Conservation (phyloP, 2,113 vertebrate genomes). For the Prinia subflava region DNA sequence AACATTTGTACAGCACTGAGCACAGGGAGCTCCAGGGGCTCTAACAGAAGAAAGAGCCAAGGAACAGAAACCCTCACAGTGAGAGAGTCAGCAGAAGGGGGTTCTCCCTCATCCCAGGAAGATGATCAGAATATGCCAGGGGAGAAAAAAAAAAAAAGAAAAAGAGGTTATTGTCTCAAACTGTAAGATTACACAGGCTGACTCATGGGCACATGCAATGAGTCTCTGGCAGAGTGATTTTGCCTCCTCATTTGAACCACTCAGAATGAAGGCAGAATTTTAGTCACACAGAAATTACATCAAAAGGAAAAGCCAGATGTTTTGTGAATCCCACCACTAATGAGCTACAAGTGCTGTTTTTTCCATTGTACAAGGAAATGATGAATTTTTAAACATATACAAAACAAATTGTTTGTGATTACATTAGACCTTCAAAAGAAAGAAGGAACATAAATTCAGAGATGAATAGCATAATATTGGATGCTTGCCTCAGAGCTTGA, state of each 20-base stretch:
- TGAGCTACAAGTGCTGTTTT: constrained; percentile 36
- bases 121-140: background rate
- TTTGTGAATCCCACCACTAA: constrained; percentile 57
- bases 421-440: constrained; percentile 74
- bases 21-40: background rate
- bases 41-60: background rate
- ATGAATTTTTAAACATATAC: constrained; percentile 74
- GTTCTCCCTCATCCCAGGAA: background rate
- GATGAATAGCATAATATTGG: constrained; percentile 68
- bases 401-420: constrained; percentile 77
- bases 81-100: background rate
- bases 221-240: background rate
- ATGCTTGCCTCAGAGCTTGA: constrained; percentile 74
- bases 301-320: constrained; percentile 58
- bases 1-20: background rate
- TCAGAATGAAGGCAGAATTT: constrained; percentile 15
- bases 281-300: constrained; percentile 53
- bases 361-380: constrained; percentile 50
- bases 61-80: background rate
- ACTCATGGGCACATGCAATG: constrained; percentile 19
- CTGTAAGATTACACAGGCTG: background rate
- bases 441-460: constrained; percentile 67
- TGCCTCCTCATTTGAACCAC: background rate
- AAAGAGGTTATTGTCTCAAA: background rate
- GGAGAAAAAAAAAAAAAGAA: background rate